A percentile compares a stretch with the other conserved stretches of the same genome.
Conservation (phyloP, 2,888 invertebrate species). For the Amphiduros pacificus region DNA sequence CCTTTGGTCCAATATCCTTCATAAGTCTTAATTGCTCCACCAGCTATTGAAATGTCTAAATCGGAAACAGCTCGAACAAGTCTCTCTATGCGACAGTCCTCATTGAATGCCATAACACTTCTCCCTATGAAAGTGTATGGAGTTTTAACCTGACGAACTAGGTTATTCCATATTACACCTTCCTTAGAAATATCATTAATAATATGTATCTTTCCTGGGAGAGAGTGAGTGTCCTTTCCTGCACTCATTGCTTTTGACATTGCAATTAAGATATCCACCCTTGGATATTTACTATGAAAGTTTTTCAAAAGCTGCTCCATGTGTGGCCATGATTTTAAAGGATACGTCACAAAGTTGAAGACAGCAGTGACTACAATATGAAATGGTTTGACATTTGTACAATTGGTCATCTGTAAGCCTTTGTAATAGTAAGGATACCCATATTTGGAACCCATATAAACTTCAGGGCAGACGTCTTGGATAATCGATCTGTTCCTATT, state of each 20-base stretch:
- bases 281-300: no score
- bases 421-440: slow-evolving; percentile 35
- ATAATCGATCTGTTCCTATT: no score
- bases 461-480: slow-evolving; percentile 36
- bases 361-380: slow-evolving; percentile 24
- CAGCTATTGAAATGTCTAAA: slow-evolving; percentile 35
- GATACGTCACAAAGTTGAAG: slow-evolving; percentile 3
- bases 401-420: slow-evolving; percentile 31
- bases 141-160: slow-evolving; percentile 35
- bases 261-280: no score
- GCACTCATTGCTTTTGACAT: no score
- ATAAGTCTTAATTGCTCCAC: slow-evolving; percentile 38
- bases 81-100: slow-evolving; percentile 39
- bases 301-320: no score
- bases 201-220: no score
- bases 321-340: no score
- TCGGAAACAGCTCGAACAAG: slow-evolving; percentile 40
- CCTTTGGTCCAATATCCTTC: slow-evolving; percentile 44
- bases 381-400: slow-evolving; percentile 19
- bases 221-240: no score
- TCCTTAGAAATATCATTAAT: no score
- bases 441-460: slow-evolving; percentile 29
- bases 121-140: slow-evolving; percentile 42
- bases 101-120: slow-evolving; percentile 36
- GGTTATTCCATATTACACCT: slow-evolving; percentile 35